Base-by-base conservation (phyloP, 2,888 invertebrate genomes). In the Crioceris asparagi region DNA sequence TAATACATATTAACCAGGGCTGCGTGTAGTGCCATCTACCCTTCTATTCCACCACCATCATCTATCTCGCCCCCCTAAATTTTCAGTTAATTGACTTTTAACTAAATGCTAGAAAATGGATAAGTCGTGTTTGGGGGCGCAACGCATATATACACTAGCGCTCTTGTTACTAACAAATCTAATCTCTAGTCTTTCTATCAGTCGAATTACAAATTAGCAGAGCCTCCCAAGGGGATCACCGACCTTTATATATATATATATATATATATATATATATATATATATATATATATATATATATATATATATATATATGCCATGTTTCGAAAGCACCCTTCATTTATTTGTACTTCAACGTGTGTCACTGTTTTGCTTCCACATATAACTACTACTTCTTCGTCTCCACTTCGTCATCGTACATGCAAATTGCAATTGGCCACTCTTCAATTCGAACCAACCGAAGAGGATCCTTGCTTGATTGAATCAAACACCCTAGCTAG, bases 51-150 rank as follows among this genome's bases (percentile, higher is more conserved):
- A 39, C 17, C 32, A 34, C 34, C 40, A 38, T 38, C 38, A 40
- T 40, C 30, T 27, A 25, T 29, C 40, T 38, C 44, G 42, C 47
- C 45, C 50, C 52, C 50, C 47, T 45, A 39, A 53, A 55, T 25
- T 10, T 55, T 55, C 55, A 46, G 45, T 52, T 62, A 65, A 65
- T 65, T 64, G 62, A 64, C 62, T 65, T 64, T 63, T 60, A 60
- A 61, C 62, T 62, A 63, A 64, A 62, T 61, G 62, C 60, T 60
- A 63, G 62, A 65, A 64, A 65, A 65, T 65, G 65, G 64, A 60
- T 62, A 62, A 62, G 61, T 62, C 61, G 56, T 63, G 64, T 62
- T 55, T 53, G 47, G 49, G 53, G 55, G 54, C 51, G 56, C 46
- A 50, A 48, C 51, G 36, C 31, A 16, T 18, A n/a, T 11, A 14